phyloP scores from a whole-genome alignment of 2,113 vertebrate genomes.

The Alexandromys fortis region DNA sequence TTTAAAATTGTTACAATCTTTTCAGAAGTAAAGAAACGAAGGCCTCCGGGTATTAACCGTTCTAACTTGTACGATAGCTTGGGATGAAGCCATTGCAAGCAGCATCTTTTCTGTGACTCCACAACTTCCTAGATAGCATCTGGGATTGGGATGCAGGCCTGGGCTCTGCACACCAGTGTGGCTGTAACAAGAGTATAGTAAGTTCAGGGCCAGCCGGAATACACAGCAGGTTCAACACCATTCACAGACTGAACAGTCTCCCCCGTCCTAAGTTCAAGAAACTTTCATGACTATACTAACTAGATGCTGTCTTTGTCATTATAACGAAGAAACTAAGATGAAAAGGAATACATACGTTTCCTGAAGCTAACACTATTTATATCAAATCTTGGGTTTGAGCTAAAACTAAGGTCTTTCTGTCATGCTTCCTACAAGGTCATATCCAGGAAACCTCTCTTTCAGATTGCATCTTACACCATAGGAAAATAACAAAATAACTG shows the following conservation, averaged over 20 bases:
- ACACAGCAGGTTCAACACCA: too few relatives aligned
- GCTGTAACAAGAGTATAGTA: neutral
- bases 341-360: constrained; percentile 33
- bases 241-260: neutral
- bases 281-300: neutral
- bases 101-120: neutral
- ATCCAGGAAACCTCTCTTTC: neutral
- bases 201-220: neutral
- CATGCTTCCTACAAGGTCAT: neutral
- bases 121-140: neutral
- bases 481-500: neutral
- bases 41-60: neutral
- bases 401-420: neutral
- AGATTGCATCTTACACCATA: neutral
- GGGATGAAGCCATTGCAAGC: neutral
- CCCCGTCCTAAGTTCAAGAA: neutral
- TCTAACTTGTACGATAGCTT: neutral
- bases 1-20: neutral
- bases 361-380: constrained; percentile 3
- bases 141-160: neutral
- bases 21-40: constrained; percentile 19
- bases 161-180: neutral
- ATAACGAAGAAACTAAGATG: constrained; percentile 24
- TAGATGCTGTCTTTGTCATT: neutral
- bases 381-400: neutral